Percentiles rank a stretch among this genome's conserved stretches.
These are phyloP conservation scores for Poecile atricapillus DNA, from an alignment of 2,113 vertebrate genomes.

Conservation along the genomic window DNA sequence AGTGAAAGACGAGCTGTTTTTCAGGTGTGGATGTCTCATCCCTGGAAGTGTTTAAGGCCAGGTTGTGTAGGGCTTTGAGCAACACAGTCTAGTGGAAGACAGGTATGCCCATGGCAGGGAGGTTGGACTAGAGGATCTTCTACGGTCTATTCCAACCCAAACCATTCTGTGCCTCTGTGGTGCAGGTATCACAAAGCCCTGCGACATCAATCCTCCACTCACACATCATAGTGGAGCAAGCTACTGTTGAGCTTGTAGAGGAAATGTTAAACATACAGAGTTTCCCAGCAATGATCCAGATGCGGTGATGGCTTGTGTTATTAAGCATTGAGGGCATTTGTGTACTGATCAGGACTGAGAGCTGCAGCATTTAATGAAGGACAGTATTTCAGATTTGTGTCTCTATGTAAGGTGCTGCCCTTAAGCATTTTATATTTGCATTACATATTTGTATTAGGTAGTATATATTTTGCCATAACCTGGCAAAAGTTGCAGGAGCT, in stretches of 20 bases:
- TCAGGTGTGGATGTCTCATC: background rate
- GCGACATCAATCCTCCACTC: background rate
- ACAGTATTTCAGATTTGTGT: background rate
- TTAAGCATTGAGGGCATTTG: background rate
- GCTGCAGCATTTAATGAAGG: background rate
- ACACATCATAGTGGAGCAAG: background rate
- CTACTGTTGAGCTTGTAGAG: background rate
- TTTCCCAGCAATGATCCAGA: background rate
- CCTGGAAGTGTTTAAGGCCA: background rate
- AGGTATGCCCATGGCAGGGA: too few relatives aligned
- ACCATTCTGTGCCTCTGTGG: background rate
- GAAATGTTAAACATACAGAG: background rate
- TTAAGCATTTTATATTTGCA: background rate
- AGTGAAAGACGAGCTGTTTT: background rate
- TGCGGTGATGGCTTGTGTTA: background rate
- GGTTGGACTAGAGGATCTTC: background rate
- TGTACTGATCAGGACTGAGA: background rate
- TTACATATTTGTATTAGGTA: background rate
- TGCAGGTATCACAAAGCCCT: background rate
- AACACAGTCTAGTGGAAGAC: background rate
- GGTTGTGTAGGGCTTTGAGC: background rate
- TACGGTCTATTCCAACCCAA: background rate
- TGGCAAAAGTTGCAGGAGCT: background rate
- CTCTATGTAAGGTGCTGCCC: background rate
- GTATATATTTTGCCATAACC: background rate